phyloP scores from a whole-genome alignment of 2,888 invertebrate genomes.

The Microctonus aethiopoides region DNA sequence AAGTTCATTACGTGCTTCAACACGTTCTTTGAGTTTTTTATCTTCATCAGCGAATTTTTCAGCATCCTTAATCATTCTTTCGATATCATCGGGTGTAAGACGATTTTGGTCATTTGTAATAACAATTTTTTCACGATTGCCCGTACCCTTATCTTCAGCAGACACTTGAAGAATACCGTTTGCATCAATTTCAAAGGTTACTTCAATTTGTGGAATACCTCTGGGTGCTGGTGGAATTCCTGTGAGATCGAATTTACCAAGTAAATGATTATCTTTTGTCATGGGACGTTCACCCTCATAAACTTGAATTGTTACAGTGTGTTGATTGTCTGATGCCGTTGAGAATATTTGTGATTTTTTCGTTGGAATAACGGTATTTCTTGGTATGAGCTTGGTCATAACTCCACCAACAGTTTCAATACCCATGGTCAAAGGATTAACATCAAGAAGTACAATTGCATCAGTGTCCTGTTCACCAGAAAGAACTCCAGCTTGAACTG shows the following conservation, averaged over 20 bases:
- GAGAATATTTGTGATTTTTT: constrained; percentile 99
- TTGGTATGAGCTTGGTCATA: constrained; percentile 98
- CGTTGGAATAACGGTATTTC: constrained; percentile 99
- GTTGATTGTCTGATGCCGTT: constrained; percentile 98
- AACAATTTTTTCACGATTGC: constrained; percentile 97
- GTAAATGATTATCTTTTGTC: constrained; percentile 99
- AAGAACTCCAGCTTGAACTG: constrained; percentile 98
- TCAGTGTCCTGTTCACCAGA: constrained; percentile 98
- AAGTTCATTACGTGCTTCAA: constrained; percentile 96
- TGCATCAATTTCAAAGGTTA: constrained; percentile 94
- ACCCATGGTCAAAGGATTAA: constrained; percentile 98
- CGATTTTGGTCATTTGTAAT: constrained; percentile 99
- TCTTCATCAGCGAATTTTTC: constrained; percentile 99
- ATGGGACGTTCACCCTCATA: constrained; percentile 99
- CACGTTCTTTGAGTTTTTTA: constrained; percentile 94
- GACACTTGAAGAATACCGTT: constrained; percentile 96
- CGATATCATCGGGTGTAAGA: constrained; percentile 97
- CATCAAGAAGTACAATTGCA: constrained; percentile 95
- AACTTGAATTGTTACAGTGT: constrained; percentile 96
- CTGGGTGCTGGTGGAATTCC: constrained; percentile 96
- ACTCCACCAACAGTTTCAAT: constrained; percentile 99
- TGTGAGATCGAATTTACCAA: constrained; percentile 98
- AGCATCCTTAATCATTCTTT: constrained; percentile 98
- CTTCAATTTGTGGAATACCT: constrained; percentile 94
- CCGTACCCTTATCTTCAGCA: constrained; percentile 99